phyloP scores from a whole-genome alignment of 2,113 vertebrate genomes.

The Himantopus leucocephalus region DNA sequence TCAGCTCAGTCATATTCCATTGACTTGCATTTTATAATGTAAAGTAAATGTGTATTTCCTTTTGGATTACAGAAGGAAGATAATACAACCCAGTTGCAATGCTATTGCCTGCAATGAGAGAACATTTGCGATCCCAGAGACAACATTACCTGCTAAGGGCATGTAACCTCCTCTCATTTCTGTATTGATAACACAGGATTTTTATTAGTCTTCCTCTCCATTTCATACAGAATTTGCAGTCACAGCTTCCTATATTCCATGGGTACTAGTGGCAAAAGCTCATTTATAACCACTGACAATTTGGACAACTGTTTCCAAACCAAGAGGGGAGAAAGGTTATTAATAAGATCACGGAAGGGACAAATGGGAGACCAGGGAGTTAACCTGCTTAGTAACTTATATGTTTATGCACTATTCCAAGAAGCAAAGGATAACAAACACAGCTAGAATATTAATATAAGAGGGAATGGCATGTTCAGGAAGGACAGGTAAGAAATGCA shows the following conservation, averaged over 20 bases:
- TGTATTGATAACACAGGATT: neutral
- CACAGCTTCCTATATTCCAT: neutral
- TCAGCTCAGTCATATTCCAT: neutral
- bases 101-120: neutral
- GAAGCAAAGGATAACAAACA: neutral
- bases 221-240: neutral
- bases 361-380: neutral
- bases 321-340: neutral
- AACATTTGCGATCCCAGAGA: neutral
- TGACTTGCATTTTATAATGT: neutral
- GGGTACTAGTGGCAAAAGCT: neutral
- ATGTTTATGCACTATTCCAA: neutral
- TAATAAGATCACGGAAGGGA: neutral
- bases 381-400: neutral
- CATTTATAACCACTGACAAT: neutral
- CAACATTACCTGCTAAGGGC: neutral
- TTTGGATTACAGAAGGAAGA: neutral
- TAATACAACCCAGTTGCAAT: neutral
- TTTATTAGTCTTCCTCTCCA: neutral
- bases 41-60: neutral
- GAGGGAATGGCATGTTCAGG: neutral
- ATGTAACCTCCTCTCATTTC: neutral
- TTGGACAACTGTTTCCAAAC: neutral
- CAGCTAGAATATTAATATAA: neutral
- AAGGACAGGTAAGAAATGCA: neutral